Evolutionary conservation across 2,888 invertebrate species (phyloP).

Genomic region (Hydropsyche betteni): DNA sequence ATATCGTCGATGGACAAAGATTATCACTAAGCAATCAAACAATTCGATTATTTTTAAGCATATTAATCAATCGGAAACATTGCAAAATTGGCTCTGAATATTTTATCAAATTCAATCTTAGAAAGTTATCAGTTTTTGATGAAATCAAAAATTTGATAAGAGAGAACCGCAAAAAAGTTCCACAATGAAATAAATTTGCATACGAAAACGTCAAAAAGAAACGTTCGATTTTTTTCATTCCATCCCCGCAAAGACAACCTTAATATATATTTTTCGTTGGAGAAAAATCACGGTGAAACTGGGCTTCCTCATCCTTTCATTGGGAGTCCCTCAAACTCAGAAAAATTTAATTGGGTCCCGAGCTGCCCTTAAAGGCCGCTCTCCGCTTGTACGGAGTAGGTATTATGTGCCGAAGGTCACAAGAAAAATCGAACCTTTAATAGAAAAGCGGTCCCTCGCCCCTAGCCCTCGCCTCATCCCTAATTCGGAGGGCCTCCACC

Average conservation of each 20-base stretch:
- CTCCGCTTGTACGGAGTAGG: constrained; percentile 30
- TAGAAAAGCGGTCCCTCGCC: constrained; percentile 33
- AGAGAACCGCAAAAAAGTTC: constrained; percentile 22
- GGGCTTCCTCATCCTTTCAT: background rate
- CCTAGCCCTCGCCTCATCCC: background rate
- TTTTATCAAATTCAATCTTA: constrained; percentile 19
- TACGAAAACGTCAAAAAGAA: constrained; percentile 16
- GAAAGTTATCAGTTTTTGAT: constrained; percentile 27
- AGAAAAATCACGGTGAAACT: constrained; percentile 4
- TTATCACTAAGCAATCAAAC: too few relatives aligned
- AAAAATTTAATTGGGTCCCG: constrained; percentile 40
- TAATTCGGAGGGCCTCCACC: background rate
- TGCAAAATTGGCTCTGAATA: constrained; percentile 16
- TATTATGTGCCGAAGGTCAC: constrained; percentile 23
- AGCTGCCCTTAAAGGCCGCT: constrained; percentile 23
- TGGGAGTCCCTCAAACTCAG: background rate
- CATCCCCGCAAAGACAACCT: background rate
- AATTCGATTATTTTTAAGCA: constrained; percentile 2
- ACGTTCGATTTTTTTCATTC: constrained; percentile 17
- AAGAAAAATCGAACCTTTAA: constrained; percentile 36
- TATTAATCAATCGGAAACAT: constrained; percentile 18
- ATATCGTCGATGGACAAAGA: too few relatives aligned
- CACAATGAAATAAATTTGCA: constrained; percentile 26
- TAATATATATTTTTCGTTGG: background rate
- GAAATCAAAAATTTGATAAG: constrained; percentile 30